phyloP scores from a whole-genome alignment of 2,113 vertebrate species.

The Corynorhinus townsendii region DNA sequence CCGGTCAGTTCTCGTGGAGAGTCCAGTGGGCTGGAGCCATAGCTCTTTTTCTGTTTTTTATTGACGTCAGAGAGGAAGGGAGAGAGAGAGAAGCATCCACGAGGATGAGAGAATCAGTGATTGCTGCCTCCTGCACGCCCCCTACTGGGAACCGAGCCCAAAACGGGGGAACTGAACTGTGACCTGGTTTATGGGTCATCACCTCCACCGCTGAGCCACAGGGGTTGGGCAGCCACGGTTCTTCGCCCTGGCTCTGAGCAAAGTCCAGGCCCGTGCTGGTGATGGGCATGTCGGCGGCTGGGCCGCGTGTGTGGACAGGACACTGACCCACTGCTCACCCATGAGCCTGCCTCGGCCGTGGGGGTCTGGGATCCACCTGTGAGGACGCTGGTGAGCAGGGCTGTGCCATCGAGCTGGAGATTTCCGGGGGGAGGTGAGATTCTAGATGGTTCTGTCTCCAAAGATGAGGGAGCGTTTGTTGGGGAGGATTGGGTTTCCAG shows the following conservation, averaged over 20 bases:
- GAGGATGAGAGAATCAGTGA: too few species aligned
- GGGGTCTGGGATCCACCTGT: neutral
- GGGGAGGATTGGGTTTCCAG: neutral
- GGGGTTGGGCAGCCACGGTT: neutral
- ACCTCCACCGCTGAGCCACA: too few species aligned
- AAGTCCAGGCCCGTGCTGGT: fast-evolving
- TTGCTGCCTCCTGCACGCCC: too few species aligned
- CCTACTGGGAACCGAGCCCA: too few species aligned
- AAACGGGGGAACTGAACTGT: too few species aligned
- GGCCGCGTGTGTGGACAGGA: fast-evolving
- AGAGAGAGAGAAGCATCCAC: too few species aligned
- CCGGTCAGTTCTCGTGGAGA: neutral
- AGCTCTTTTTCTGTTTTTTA: too few species aligned
- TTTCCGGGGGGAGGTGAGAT: neutral
- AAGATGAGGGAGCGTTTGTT: neutral
- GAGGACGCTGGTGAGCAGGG: neutral
- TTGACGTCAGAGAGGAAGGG: too few species aligned
- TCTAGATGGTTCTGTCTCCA: neutral
- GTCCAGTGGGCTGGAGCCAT: too few species aligned
- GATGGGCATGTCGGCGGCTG: fast-evolving
- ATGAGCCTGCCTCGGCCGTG: fast-evolving
- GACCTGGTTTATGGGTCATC: too few species aligned
- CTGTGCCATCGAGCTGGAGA: neutral
- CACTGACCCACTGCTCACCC: neutral
- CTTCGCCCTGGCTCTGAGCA: neutral